These are phyloP conservation scores for Hyposoter dolosus DNA, from an alignment of 2,888 invertebrate species.

Conservation along the genomic window DNA sequence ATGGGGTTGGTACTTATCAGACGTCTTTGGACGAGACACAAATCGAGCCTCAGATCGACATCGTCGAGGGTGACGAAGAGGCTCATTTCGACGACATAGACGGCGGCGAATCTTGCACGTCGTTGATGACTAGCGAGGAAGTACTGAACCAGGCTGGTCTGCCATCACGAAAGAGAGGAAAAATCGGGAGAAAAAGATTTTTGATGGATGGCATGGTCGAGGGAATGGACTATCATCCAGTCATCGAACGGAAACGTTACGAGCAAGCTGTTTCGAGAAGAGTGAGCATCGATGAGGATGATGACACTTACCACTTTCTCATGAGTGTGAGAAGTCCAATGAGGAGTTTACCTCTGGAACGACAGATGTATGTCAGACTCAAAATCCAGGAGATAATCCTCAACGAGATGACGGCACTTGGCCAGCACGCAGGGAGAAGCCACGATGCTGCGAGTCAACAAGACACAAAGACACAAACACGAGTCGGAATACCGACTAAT, in stretches of 20 bases:
- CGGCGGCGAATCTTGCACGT: conserved; percentile 77
- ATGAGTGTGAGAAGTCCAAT: conserved; percentile 78
- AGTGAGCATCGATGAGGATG: conserved; percentile 74
- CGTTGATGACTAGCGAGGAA: conserved; percentile 76
- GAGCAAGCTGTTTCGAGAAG: conserved; percentile 72
- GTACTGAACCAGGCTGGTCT: conserved; percentile 73
- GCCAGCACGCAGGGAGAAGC: conserved; percentile 71
- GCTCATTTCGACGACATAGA: conserved; percentile 77
- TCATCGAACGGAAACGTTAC: conserved; percentile 75
- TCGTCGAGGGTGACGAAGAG: conserved; percentile 78
- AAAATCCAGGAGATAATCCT: conserved; percentile 79
- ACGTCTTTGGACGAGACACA: conserved; percentile 77
- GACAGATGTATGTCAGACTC: conserved; percentile 77
- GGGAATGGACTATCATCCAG: conserved; percentile 73
- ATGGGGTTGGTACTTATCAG: conserved; percentile 72
- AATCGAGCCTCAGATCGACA: conserved; percentile 79
- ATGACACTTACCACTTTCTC: conserved; percentile 78
- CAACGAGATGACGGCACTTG: conserved; percentile 76
- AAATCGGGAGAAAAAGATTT: conserved; percentile 74
- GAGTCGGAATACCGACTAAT: conserved; percentile 41
- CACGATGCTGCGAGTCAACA: conserved; percentile 66
- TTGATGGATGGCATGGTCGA: conserved; percentile 71
- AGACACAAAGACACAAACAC: conserved; percentile 71
- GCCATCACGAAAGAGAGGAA: conserved; percentile 74
- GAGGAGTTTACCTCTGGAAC: conserved; percentile 76